Conservation (phyloP, 2,888 invertebrate species). For the Dicycla oo region DNA sequence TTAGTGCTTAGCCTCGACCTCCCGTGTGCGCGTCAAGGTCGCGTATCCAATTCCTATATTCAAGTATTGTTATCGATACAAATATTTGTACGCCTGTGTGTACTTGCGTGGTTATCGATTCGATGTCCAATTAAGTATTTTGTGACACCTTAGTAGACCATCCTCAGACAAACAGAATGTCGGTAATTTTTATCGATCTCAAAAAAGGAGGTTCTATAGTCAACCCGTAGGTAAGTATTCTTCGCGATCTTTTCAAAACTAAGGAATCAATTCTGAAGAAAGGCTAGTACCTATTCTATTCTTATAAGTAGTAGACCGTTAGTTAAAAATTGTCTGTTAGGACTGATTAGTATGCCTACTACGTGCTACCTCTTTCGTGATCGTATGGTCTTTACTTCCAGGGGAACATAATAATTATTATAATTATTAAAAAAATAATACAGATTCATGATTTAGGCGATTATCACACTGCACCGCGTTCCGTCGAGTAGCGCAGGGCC, state of each 20-base stretch:
- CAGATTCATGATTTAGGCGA: neutral
- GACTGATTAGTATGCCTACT: neutral
- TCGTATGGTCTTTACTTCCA: neutral
- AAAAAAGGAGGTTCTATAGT: no score
- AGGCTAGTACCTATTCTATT: neutral
- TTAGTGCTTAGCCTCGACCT: conserved; percentile 19
- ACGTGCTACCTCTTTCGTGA: neutral
- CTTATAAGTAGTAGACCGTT: neutral
- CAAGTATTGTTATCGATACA: conserved; percentile 1
- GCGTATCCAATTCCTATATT: conserved; percentile 25
- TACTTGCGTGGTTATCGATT: neutral
- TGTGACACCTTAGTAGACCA: neutral
- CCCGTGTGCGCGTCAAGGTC: conserved; percentile 4
- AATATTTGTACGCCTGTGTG: conserved; percentile 18
- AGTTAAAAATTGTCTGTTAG: neutral
- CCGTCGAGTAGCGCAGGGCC: no score
- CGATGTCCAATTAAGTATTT: neutral
- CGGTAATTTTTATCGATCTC: neutral
- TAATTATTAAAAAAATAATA: neutral
- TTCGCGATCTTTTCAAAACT: neutral
- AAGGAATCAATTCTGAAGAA: neutral
- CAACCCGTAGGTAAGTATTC: no score
- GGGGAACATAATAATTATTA: neutral
- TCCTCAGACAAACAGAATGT: neutral
- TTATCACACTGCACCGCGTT: no score